Percentiles rank a stretch among this genome's conserved stretches.
phyloP scores from a whole-genome alignment of 35 echinoderm and acorn worm genomes.

The Acanthaster planci region DNA sequence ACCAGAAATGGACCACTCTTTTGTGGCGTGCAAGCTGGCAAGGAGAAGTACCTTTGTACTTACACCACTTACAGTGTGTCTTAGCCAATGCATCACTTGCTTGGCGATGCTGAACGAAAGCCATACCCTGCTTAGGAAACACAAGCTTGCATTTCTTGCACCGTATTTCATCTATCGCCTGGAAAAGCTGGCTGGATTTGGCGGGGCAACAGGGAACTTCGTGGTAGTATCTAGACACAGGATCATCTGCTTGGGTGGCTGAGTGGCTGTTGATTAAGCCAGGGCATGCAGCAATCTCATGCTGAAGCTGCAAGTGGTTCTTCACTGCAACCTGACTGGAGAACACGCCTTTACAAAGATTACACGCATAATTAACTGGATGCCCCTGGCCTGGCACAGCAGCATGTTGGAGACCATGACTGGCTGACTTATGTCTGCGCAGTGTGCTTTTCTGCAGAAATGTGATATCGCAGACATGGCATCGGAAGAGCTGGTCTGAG shows the following conservation, averaged over 20 bases:
- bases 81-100: background rate
- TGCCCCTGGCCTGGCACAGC: no score
- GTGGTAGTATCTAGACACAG: no score
- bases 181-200: no score
- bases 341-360: no score
- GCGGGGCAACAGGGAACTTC: no score
- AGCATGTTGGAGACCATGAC: background rate
- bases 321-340: no score
- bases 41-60: background rate
- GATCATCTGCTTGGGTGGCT: no score
- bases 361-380: no score
- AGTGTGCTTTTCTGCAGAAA: background rate
- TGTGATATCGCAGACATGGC: background rate
- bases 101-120: background rate
- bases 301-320: no score
- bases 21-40: background rate
- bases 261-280: no score
- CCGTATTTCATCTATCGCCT: background rate
- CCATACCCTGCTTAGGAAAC: background rate
- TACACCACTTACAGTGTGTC: background rate
- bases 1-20: background rate
- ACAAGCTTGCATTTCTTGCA: background rate
- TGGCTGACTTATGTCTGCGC: background rate
- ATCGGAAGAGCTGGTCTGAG: background rate
- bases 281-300: no score